Evolutionary conservation across 2,797 vertebrate species (phyloP).

Genomic region (Arnoldichthys spilopterus): DNA sequence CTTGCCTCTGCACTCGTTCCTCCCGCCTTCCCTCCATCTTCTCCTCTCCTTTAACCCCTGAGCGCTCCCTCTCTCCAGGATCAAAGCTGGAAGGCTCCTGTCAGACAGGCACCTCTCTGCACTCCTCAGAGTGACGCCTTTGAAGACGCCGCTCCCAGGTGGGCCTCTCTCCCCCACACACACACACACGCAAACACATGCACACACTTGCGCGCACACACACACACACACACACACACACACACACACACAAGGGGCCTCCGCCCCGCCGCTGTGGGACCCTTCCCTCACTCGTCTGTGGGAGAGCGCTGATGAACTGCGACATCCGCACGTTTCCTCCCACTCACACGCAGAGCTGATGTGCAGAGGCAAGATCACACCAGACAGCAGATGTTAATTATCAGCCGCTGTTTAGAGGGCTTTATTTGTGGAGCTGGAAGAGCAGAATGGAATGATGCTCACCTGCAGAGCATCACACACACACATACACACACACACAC

Average conservation of each 20-base stretch:
- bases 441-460: not conserved
- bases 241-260: constrained; percentile 41
- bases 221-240: constrained; percentile 12
- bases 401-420: constrained; percentile 45
- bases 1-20: constrained; percentile 32
- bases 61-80: constrained; percentile 43
- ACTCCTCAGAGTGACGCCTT: constrained; percentile 53
- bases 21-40: constrained; percentile 39
- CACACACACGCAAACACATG: constrained; percentile 10
- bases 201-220: constrained; percentile 18
- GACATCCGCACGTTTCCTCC: constrained; percentile 46
- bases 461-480: not conserved
- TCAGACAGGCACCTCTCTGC: constrained; percentile 54
- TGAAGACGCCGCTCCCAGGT: constrained; percentile 58
- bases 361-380: constrained; percentile 48
- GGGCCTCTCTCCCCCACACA: constrained; percentile 49
- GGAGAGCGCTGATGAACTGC: constrained; percentile 54
- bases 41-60: constrained; percentile 47
- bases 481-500: constrained; percentile 4
- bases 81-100: constrained; percentile 53
- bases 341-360: constrained; percentile 33
- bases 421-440: constrained; percentile 34
- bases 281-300: constrained; percentile 40
- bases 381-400: constrained; percentile 58
- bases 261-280: constrained; percentile 45